phyloP scores from a whole-genome alignment of 2,797 vertebrate species.

The Oreonectes daqikongensis region DNA sequence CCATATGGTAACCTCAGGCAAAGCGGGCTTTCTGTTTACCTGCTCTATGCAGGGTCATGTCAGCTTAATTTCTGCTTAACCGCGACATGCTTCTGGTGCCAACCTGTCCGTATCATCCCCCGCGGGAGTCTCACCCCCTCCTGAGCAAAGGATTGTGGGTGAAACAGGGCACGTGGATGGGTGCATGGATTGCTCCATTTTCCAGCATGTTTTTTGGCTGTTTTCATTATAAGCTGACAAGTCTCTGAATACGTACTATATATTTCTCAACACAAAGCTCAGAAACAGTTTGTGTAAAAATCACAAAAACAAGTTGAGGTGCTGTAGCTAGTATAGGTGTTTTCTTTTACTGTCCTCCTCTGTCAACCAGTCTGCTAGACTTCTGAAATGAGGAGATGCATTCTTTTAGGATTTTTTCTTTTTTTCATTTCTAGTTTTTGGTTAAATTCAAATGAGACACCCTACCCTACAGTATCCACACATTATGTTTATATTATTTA shows the following conservation, averaged over 20 bases:
- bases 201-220: background rate
- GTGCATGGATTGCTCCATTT: background rate
- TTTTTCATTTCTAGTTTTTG: background rate
- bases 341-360: background rate
- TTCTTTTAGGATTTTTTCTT: background rate
- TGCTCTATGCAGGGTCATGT: slow-evolving; percentile 78
- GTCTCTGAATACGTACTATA: background rate
- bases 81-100: slow-evolving; percentile 73
- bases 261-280: background rate
- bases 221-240: slow-evolving; percentile 16
- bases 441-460: background rate
- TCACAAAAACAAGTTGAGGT: background rate
- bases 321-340: background rate
- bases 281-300: background rate
- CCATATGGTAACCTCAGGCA: slow-evolving; percentile 82
- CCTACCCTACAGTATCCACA: background rate
- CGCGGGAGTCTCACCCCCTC: slow-evolving; percentile 34
- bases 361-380: background rate
- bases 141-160: slow-evolving; percentile 20
- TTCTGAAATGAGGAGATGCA: background rate
- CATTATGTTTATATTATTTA: too few species aligned
- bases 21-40: slow-evolving; percentile 81
- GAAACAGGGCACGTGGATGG: slow-evolving; percentile 14
- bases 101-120: slow-evolving; percentile 58
- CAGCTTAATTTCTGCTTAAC: slow-evolving; percentile 75